Percentiles rank a stretch among this genome's conserved stretches.
Conservation (phyloP, 1,140 invertebrate species). For the Apis cerana region DNA sequence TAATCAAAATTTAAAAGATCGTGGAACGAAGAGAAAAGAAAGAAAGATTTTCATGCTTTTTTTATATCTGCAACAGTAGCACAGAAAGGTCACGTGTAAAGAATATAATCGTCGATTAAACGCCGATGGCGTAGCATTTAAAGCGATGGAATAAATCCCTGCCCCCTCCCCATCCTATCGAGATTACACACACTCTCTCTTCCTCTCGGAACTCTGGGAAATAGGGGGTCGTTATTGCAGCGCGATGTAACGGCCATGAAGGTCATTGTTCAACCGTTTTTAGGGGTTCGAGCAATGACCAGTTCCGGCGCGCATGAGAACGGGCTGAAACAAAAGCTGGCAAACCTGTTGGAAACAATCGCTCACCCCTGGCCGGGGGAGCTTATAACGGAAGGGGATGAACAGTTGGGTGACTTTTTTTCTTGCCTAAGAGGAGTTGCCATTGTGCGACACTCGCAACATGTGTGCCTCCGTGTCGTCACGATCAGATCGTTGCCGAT, state of each 20-base stretch:
- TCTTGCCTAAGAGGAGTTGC: slow-evolving; percentile 57
- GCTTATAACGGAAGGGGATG: slow-evolving; percentile 73
- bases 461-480: slow-evolving; percentile 71
- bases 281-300: slow-evolving; percentile 76
- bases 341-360: slow-evolving; percentile 81
- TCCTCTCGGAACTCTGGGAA: slow-evolving; percentile 52
- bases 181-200: slow-evolving; percentile 38
- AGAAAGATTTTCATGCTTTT: not conserved
- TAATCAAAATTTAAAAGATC: too few species aligned
- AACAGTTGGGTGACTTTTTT: slow-evolving; percentile 80
- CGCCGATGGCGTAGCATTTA: slow-evolving; percentile 25
- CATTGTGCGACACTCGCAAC: slow-evolving; percentile 75
- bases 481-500: slow-evolving; percentile 59
- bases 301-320: slow-evolving; percentile 78
- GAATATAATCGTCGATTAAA: slow-evolving; percentile 33
- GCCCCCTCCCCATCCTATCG: slow-evolving; percentile 38
- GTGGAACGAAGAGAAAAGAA: too few species aligned
- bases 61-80: too few species aligned
- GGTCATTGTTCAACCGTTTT: slow-evolving; percentile 79
- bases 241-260: slow-evolving; percentile 72
- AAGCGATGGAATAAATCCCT: slow-evolving; percentile 50
- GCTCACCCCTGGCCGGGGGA: slow-evolving; percentile 70
- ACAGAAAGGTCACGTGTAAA: not conserved
- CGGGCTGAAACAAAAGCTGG: slow-evolving; percentile 77
- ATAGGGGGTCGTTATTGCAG: slow-evolving; percentile 66